phyloP scores from a whole-genome alignment of 2,797 vertebrate genomes.

The Octomys mimax region DNA sequence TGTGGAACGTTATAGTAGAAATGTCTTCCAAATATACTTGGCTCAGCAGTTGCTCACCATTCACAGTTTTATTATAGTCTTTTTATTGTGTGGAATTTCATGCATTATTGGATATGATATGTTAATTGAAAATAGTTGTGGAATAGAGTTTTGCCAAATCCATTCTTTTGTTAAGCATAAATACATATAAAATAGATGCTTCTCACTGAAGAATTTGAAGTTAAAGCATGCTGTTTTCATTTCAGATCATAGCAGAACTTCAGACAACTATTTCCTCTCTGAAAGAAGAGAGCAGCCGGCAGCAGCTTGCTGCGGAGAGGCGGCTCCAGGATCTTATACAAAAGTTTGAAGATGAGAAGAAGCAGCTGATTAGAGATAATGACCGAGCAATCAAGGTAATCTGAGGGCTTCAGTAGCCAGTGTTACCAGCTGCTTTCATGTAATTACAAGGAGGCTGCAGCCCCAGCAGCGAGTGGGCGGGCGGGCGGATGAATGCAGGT shows the following conservation, averaged over 20 bases:
- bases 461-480: slow-evolving; percentile 79
- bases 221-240: slow-evolving; percentile 85
- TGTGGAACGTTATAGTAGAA: slow-evolving; percentile 86
- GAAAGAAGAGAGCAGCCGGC: slow-evolving; percentile 91
- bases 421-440: slow-evolving; percentile 85
- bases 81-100: slow-evolving; percentile 67
- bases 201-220: slow-evolving; percentile 68
- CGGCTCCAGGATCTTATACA: slow-evolving; percentile 90
- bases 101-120: slow-evolving; percentile 58
- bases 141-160: slow-evolving; percentile 76
- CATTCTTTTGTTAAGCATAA: slow-evolving; percentile 71
- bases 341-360: slow-evolving; percentile 93
- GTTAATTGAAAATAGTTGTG: slow-evolving; percentile 78
- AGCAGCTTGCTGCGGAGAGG: slow-evolving; percentile 90
- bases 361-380: slow-evolving; percentile 90
- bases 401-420: slow-evolving; percentile 80
- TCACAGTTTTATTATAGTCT: slow-evolving; percentile 67
- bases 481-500: slow-evolving; percentile 80
- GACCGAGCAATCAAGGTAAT: slow-evolving; percentile 91
- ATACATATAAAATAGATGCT: slow-evolving; percentile 81
- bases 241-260: slow-evolving; percentile 94
- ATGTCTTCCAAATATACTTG: slow-evolving; percentile 80
- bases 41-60: slow-evolving; percentile 79
- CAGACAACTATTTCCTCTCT: slow-evolving; percentile 91
- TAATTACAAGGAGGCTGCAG: slow-evolving; percentile 84